Percentiles rank a stretch among this genome's conserved stretches.
Evolutionary conservation across 2,797 vertebrate genomes (phyloP).

Genomic region (Graptemys geographica): DNA sequence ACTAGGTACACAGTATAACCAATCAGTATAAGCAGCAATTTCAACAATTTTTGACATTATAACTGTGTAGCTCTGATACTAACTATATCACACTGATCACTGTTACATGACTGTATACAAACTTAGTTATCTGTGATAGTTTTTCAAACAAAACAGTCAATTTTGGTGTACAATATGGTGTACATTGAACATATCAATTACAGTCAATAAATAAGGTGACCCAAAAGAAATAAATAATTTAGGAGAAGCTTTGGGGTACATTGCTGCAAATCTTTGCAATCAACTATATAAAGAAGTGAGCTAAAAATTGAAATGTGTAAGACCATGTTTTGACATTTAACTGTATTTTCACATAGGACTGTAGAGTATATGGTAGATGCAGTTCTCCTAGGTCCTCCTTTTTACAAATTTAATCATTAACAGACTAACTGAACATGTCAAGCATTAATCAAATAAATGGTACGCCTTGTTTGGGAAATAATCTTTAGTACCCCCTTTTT

Average conservation of each 20-base stretch:
- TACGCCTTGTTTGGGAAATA: neutral
- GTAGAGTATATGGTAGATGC: neutral
- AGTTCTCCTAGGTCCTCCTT: neutral
- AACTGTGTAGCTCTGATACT: neutral
- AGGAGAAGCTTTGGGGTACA: neutral
- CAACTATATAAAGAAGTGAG: neutral
- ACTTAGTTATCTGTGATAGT: neutral
- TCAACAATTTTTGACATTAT: too few relatives aligned
- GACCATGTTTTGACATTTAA: neutral
- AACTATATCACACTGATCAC: neutral
- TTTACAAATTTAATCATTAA: too few relatives aligned
- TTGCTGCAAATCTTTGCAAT: neutral
- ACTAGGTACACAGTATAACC: neutral
- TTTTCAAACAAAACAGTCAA: neutral
- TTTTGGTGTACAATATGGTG: too few relatives aligned
- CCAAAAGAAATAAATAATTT: neutral
- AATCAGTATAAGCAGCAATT: too few relatives aligned
- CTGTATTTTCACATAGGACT: neutral
- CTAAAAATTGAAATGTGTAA: neutral
- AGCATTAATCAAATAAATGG: neutral
- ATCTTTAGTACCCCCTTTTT: neutral
- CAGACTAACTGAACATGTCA: neutral
- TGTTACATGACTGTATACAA: neutral
- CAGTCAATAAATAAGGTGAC: neutral
- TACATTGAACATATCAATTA: neutral